Base-by-base conservation (phyloP, 2,888 invertebrate genomes). In the Torymus tubicola region DNA sequence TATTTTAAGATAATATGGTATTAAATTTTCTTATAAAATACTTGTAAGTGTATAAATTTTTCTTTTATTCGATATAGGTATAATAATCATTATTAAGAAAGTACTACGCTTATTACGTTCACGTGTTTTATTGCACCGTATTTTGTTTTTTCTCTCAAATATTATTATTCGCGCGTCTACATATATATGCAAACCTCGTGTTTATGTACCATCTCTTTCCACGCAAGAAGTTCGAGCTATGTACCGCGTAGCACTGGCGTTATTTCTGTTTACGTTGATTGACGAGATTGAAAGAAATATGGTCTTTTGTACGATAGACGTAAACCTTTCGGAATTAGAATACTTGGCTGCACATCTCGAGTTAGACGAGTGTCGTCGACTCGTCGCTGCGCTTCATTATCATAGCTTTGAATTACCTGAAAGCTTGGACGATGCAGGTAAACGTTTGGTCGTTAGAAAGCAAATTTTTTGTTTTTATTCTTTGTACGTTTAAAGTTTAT, bases 361-460 rank as follows among this genome's bases (percentile, higher is more conserved):
- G 70, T 86, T 87, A 12, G 89, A 91, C 84, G 94, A 94, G 89
- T 95, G 94, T 85, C 91, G 92, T 67, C 89, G 90, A 84, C 90
- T 95, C 1, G 91, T 93, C 14, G 93, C 93, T 16, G 92, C 93
- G 13, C 91, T 94, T 74, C 93, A 93, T 89, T 93, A 92, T 84
- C 90, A 91, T 75, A 87, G 89, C 5, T 92, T 91, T 82, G 91
- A 92, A 58, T 84, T 91, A 77, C 92, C 92, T 0, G 89, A 89
- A 78, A 89, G 87, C 64, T 83, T 92, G 69, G 91, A 91, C 52
- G 89, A 88, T 82, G 92, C 92, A 81, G 92, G 92, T 92, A 86
- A 73, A 75, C 16, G 24, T 63, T 61, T 57, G 14, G 57, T 70
- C 0, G 21, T n/a, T 18, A 61, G 1, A 13, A 42, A 10, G 5